Base-by-base conservation (phyloP, 92 coral and sea anemone genomes). In the Epizoanthus scotinus region DNA sequence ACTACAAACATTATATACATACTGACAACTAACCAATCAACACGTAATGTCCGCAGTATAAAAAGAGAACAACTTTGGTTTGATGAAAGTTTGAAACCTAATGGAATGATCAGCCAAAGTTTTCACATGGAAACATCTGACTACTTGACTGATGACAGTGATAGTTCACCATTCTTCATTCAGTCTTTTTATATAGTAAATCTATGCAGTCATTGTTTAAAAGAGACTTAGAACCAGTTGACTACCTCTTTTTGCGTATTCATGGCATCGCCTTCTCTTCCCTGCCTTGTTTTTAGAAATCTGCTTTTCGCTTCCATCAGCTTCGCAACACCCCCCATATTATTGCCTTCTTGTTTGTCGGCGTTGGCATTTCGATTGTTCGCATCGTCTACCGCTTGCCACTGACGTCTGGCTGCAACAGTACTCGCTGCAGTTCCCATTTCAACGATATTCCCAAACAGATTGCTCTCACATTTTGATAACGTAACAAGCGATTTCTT, bases 271-370 rank as follows among this genome's bases (percentile, higher is more conserved):
- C 91, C 94, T 81, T 89, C 91, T 85, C 84, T 84, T 71, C 84
- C 89, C 24, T 75, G 81, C 59, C 85, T 91, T 77, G 90, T 91
- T 64, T 93, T 95, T 84, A 95, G 69, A 73, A 95, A 95, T 84
- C 87, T 92, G 79, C 86, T 88, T 82, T 93, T 95, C 3, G 98
- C 98, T 77, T 95, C 98, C 86, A 93, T 87, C 26, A 95, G 49
- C 72, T 89, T 90, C 27, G 98, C 90, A 70, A 95, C 71, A 17
- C 98, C 97, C 10, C 84, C 91, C 83, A 95, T 90, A 73, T 89
- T 94, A 61, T 87, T 93, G 47, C 88, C 87, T 38, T 75, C 81
- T 22, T 75, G 58, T 0, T 75, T 68, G 57, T 31, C 2, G 40
- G 40, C 34, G 6, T 22, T 55, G 13, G 67, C 67, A 75, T 58